Evolutionary conservation across 2,113 vertebrate genomes (phyloP).

Genomic region (Bagarius yarrelli): DNA sequence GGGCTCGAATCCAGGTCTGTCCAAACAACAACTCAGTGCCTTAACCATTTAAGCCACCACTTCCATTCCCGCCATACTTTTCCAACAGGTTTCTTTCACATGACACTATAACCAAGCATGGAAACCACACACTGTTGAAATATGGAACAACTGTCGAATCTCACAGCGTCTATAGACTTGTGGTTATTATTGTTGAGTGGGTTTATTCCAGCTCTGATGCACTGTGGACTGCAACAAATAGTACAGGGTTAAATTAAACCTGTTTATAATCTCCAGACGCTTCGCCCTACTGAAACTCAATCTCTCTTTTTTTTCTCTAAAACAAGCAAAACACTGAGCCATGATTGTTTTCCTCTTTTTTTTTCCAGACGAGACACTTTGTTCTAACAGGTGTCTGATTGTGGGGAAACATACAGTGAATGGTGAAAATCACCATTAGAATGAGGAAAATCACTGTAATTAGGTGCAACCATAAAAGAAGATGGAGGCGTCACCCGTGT

Average conservation of each 20-base stretch:
- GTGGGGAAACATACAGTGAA: conserved; percentile 9
- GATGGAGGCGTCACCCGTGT: conserved; percentile 64
- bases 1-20: no score
- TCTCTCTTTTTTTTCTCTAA: background rate
- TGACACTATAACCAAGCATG: no score
- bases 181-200: background rate
- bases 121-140: background rate
- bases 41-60: no score
- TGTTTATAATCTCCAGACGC: background rate
- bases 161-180: background rate
- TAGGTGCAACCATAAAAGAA: conserved; percentile 61
- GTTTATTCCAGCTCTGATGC: background rate
- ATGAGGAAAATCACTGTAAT: conserved; percentile 12
- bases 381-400: conserved; percentile 19
- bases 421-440: background rate
- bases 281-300: background rate
- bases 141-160: background rate
- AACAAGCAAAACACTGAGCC: background rate
- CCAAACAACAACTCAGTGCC: no score
- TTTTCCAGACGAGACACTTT: background rate
- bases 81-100: no score
- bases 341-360: background rate
- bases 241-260: conserved; percentile 2
- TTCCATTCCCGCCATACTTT: no score
- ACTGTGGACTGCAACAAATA: background rate